A percentile compares a stretch with the other conserved stretches of the same genome.
Evolutionary conservation across 2,797 vertebrate species (phyloP).

Genomic region (Cephalopachus bancanus): DNA sequence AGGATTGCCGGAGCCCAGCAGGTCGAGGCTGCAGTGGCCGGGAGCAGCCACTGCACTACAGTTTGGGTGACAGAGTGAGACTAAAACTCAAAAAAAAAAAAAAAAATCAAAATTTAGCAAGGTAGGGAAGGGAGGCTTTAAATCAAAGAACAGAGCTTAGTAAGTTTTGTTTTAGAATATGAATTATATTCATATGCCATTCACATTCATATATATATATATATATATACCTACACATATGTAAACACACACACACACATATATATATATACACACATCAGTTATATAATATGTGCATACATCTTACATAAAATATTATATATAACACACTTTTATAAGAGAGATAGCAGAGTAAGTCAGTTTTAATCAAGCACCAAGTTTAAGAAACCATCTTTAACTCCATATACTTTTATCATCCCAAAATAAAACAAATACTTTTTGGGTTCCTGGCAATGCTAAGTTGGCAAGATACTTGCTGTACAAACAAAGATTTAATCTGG

Average conservation of each 20-base stretch:
- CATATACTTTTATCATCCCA: not conserved
- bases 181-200: not conserved
- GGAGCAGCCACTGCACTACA: too few species aligned
- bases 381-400: conserved; percentile 12
- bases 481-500: conserved; percentile 62
- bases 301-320: not conserved
- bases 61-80: too few species aligned
- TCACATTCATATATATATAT: not conserved
- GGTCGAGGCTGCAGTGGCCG: too few species aligned
- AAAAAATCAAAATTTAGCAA: not conserved
- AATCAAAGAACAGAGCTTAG: not conserved
- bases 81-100: too few species aligned
- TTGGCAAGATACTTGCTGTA: conserved; percentile 38
- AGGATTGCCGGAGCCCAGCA: too few species aligned
- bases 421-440: not conserved
- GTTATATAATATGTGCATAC: not conserved
- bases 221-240: not conserved
- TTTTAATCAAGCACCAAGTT: not conserved
- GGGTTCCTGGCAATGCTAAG: not conserved
- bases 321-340: not conserved
- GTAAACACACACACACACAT: not conserved
- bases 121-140: not conserved
- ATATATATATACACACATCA: not conserved
- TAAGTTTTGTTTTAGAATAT: not conserved
- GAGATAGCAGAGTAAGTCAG: not conserved